A percentile compares a stretch with the other conserved stretches of the same genome.
phyloP scores from a whole-genome alignment of 1,140 invertebrate species.

The Ceratoteleas bidentatus region DNA sequence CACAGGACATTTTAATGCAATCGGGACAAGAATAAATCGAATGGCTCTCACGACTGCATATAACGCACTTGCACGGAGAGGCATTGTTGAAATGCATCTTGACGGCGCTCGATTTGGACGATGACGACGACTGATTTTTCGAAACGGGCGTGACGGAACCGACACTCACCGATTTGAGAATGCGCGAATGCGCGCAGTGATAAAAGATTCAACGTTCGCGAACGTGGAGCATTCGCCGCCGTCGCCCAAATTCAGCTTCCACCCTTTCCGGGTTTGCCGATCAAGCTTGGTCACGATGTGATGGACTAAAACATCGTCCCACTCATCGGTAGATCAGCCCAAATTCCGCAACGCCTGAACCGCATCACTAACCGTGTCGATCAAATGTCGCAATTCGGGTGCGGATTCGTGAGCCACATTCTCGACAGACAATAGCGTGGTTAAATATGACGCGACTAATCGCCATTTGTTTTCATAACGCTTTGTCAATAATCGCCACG shows the following conservation, averaged over 20 bases:
- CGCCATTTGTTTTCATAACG: background rate
- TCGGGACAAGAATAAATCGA: background rate
- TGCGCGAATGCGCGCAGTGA: too few relatives aligned
- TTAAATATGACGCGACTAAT: background rate
- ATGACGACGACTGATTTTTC: background rate
- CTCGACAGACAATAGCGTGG: background rate
- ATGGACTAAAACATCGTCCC: too few relatives aligned
- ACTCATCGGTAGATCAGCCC: too few relatives aligned
- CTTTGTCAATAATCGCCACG: constrained; percentile 6
- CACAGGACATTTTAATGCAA: background rate
- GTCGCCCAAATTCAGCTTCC: constrained; percentile 18
- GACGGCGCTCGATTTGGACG: background rate
- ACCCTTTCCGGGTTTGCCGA: background rate
- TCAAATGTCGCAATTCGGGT: background rate
- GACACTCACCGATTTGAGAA: too few relatives aligned
- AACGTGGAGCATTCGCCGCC: constrained; percentile 1
- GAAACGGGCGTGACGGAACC: background rate
- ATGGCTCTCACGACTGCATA: background rate
- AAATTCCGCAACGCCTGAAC: background rate
- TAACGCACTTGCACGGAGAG: too few relatives aligned
- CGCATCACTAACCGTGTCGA: background rate
- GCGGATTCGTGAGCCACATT: background rate
- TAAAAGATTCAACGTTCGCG: too few relatives aligned
- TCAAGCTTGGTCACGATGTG: constrained; percentile 6
- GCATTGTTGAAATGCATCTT: too few relatives aligned